These are phyloP conservation scores for Poeciliopsis occidentalis DNA, from an alignment of 2,113 vertebrate species.

Conservation along the genomic window DNA sequence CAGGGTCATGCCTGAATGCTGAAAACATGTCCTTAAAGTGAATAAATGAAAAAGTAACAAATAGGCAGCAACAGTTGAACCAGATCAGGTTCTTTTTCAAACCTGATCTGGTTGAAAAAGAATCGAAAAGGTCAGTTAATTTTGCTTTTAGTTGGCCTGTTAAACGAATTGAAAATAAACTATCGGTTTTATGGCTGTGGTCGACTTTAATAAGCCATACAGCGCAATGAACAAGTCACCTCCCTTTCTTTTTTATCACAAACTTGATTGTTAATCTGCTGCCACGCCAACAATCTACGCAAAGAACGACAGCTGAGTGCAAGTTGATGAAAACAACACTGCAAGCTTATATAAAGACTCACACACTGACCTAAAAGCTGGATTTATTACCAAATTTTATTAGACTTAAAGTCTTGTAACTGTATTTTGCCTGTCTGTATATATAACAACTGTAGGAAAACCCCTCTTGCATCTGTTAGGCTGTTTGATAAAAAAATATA, in stretches of 20 bases:
- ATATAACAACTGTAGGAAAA: neutral
- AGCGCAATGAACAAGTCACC: slow-evolving; percentile 65
- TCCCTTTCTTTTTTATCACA: slow-evolving; percentile 24
- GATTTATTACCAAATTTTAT: neutral
- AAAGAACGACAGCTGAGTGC: neutral
- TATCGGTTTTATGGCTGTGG: slow-evolving; percentile 37
- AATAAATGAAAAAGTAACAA: neutral
- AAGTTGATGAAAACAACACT: neutral
- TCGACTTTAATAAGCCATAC: slow-evolving; percentile 53
- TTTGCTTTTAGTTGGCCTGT: slow-evolving; percentile 15
- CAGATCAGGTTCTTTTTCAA: too few species aligned
- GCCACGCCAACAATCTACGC: slow-evolving; percentile 31
- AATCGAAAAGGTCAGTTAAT: neutral
- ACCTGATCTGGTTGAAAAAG: neutral
- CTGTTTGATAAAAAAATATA: neutral
- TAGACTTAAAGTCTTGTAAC: neutral
- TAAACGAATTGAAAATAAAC: slow-evolving; percentile 31
- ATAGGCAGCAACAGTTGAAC: too few species aligned
- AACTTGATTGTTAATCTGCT: slow-evolving; percentile 26
- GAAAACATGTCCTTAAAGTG: too few species aligned
- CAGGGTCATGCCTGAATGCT: too few species aligned
- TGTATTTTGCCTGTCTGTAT: neutral
- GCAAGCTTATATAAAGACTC: slow-evolving; percentile 5
- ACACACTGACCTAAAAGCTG: neutral
- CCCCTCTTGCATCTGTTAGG: neutral